phyloP scores from a whole-genome alignment of 2,888 invertebrate species.

The Byasa hedistus region DNA sequence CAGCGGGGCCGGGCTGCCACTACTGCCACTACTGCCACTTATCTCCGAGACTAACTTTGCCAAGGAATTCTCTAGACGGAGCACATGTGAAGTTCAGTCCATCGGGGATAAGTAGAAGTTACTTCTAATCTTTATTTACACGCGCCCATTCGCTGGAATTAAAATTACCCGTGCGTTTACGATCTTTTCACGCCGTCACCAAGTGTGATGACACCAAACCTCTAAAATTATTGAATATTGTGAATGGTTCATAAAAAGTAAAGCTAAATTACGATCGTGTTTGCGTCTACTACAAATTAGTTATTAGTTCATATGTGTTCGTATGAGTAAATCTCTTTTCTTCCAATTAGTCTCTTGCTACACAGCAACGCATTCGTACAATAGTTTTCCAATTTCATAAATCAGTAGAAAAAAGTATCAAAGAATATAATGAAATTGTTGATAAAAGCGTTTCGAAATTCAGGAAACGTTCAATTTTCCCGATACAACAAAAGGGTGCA shows the following conservation, averaged over 20 bases:
- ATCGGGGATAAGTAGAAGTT: neutral
- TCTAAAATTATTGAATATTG: too few relatives aligned
- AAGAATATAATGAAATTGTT: too few relatives aligned
- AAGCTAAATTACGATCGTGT: too few relatives aligned
- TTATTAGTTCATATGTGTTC: too few relatives aligned
- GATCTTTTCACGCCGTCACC: too few relatives aligned
- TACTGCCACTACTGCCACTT: conserved; percentile 6
- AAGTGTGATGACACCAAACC: too few relatives aligned
- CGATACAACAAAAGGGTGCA: neutral
- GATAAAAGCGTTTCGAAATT: neutral
- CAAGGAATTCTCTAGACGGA: conserved; percentile 1
- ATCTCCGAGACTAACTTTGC: conserved; percentile 16
- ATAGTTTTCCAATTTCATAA: neutral
- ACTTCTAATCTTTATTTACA: neutral
- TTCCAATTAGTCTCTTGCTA: too few relatives aligned
- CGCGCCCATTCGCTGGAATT: neutral
- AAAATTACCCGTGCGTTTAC: neutral
- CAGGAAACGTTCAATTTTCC: neutral
- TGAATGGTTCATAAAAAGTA: too few relatives aligned
- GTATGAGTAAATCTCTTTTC: too few relatives aligned
- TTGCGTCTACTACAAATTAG: too few relatives aligned
- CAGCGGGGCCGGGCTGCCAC: neutral
- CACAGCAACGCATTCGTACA: neutral
- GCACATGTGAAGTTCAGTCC: neutral
- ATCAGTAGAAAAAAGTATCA: neutral